These are phyloP conservation scores for Sepioteuthis lessoniana DNA, from an alignment of 2,888 invertebrate species.

Conservation along the genomic window DNA sequence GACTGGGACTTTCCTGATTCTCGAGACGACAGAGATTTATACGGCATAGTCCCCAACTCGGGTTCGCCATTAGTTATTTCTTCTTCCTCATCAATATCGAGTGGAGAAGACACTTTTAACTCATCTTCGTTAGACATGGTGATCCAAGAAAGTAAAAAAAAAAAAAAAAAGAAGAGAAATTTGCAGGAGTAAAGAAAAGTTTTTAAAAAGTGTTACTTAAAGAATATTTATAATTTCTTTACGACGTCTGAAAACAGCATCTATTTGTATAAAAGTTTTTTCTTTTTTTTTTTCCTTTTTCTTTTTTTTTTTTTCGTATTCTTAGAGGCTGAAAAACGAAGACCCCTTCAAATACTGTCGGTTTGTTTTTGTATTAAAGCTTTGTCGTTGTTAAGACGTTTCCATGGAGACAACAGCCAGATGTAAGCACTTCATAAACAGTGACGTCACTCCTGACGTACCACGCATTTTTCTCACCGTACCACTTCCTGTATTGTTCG, in stretches of 20 bases:
- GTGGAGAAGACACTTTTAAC: background rate
- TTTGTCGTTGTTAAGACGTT: conserved; percentile 37
- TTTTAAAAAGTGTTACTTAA: background rate
- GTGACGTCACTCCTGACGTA: conserved; percentile 17
- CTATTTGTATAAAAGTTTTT: background rate
- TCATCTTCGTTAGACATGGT: background rate
- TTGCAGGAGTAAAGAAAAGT: background rate
- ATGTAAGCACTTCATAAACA: background rate
- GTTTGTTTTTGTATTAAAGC: background rate
- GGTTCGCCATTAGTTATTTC: too few species aligned
- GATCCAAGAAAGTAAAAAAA: too few species aligned
- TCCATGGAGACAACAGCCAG: conserved; percentile 35
- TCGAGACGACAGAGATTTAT: background rate
- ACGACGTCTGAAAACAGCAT: background rate
- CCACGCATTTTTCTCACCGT: background rate
- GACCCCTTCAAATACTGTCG: background rate
- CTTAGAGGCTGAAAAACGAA: background rate
- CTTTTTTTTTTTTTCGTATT: background rate
- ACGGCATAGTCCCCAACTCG: too few species aligned
- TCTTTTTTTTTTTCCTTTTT: too few species aligned
- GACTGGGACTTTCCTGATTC: background rate
- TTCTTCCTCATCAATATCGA: background rate
- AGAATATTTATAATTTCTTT: background rate
- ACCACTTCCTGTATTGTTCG: conserved; percentile 25
- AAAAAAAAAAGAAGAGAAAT: background rate